Conservation (phyloP, 2,888 invertebrate genomes). For the Cataglyphis cursor region DNA sequence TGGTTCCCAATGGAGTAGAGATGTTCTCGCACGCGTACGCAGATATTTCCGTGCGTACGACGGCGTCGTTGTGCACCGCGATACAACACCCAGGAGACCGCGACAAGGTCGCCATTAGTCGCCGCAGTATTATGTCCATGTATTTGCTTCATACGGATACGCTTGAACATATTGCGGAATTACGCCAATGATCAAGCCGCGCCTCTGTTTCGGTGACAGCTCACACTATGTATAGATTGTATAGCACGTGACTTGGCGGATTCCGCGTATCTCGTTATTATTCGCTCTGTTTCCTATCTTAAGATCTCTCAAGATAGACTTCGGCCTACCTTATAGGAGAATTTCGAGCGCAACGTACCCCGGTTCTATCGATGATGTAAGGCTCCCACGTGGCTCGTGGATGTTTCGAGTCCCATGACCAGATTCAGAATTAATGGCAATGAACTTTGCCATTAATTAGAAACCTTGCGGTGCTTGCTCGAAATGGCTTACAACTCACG, state of each 20-base stretch:
- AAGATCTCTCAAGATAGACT: constrained; percentile 15
- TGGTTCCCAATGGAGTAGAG: not conserved
- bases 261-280: constrained; percentile 25
- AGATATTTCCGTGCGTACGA: constrained; percentile 58
- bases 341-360: constrained; percentile 22
- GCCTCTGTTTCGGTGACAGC: constrained; percentile 58
- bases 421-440: constrained; percentile 45
- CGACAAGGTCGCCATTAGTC: constrained; percentile 75
- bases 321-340: constrained; percentile 5
- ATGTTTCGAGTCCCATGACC: constrained; percentile 45
- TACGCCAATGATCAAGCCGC: constrained; percentile 71
- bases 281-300: not conserved
- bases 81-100: constrained; percentile 71
- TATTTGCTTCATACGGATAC: constrained; percentile 65
- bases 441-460: constrained; percentile 58
- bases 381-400: constrained; percentile 17
- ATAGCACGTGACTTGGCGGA: constrained; percentile 26
- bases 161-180: constrained; percentile 67
- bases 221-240: constrained; percentile 18
- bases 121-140: constrained; percentile 69
- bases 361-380: constrained; percentile 49
- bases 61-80: constrained; percentile 64
- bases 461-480: constrained; percentile 27
- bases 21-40: constrained; percentile 60
- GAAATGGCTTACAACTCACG: constrained; percentile 35